These are phyloP conservation scores for Lutjanus argentimaculatus DNA, from an alignment of 2,797 vertebrate species.

Conservation along the genomic window DNA sequence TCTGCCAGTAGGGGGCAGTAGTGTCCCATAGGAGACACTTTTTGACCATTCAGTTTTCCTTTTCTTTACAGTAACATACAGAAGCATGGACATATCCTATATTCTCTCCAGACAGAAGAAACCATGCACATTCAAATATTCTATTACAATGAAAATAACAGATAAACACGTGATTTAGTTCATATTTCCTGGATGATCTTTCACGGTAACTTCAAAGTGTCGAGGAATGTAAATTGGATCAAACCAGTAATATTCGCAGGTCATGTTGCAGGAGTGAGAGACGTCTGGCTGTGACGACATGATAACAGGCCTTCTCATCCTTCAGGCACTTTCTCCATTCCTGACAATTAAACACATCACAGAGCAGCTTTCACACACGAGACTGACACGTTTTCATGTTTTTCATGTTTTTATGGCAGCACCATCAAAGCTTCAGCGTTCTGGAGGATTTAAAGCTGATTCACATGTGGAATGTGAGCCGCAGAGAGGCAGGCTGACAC, in stretches of 20 bases:
- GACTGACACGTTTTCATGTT: constrained; percentile 24
- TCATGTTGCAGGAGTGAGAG: constrained; percentile 18
- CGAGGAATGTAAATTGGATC: constrained; percentile 19
- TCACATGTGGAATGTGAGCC: constrained; percentile 41
- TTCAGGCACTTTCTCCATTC: constrained; percentile 42
- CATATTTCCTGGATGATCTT: background rate
- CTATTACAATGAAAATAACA: background rate
- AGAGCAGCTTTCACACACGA: constrained; percentile 43
- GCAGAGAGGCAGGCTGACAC: constrained; percentile 16
- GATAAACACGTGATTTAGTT: background rate
- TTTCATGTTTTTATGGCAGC: constrained; percentile 30
- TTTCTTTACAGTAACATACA: background rate
- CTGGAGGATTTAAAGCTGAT: constrained; percentile 33
- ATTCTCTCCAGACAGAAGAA: background rate
- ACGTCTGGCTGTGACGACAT: constrained; percentile 30
- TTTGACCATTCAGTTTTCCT: background rate
- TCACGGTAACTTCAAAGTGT: background rate
- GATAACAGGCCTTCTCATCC: constrained; percentile 27
- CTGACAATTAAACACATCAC: constrained; percentile 45
- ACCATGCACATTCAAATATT: background rate
- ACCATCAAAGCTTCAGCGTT: constrained; percentile 28
- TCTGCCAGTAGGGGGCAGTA: constrained; percentile 66
- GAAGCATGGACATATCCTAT: background rate
- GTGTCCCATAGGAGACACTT: constrained; percentile 25
- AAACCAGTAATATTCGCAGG: constrained; percentile 7